These are phyloP conservation scores for Albula goreensis DNA, from an alignment of 2,113 vertebrate species.

Conservation along the genomic window DNA sequence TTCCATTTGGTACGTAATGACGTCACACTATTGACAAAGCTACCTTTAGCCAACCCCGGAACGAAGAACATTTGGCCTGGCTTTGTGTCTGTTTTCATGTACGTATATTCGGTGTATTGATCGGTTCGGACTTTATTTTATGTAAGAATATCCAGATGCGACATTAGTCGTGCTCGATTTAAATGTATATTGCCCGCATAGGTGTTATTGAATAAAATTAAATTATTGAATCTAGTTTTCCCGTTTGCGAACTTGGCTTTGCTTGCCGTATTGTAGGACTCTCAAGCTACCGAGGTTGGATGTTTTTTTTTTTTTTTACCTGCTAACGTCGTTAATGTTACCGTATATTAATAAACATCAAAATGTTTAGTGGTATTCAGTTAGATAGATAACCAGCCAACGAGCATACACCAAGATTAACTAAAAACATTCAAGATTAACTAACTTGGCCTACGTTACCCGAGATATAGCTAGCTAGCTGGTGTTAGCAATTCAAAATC, in stretches of 20 bases:
- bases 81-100: constrained; percentile 56
- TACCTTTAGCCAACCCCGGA: constrained; percentile 46
- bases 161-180: neutral
- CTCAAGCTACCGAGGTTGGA: neutral
- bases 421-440: no score
- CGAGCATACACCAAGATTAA: no score
- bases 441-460: no score
- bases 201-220: neutral
- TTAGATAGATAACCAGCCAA: neutral
- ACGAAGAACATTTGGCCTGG: constrained; percentile 49
- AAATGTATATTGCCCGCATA: neutral
- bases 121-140: constrained; percentile 38
- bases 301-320: neutral
- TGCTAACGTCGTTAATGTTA: neutral
- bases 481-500: neutral
- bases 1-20: neutral
- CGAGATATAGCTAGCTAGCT: neutral
- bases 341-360: neutral
- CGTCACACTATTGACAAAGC: constrained; percentile 42
- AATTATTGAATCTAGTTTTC: neutral
- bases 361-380: neutral
- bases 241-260: neutral
- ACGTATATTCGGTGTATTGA: neutral
- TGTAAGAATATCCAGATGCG: neutral
- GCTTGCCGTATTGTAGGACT: no score